Evolutionary conservation across 2,888 invertebrate species (phyloP).

Genomic region (Acanthosepion pharaonis): DNA sequence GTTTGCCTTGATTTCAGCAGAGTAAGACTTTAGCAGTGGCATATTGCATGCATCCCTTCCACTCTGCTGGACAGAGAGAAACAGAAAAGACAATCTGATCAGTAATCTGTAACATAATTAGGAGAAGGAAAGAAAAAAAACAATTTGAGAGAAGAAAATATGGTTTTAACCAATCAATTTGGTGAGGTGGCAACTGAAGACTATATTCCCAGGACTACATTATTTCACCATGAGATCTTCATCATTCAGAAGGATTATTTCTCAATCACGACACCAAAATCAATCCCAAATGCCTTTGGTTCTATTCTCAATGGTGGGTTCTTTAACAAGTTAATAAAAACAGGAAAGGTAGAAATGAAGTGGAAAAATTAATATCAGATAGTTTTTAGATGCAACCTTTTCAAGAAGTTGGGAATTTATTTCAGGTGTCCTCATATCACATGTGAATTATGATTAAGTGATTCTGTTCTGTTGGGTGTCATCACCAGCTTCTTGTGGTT

Average conservation of each 20-base stretch:
- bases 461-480: too few relatives aligned
- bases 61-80: neutral
- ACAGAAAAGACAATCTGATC: slow-evolving; percentile 8
- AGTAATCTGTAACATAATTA: neutral
- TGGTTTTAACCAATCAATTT: neutral
- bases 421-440: too few relatives aligned
- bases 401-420: too few relatives aligned
- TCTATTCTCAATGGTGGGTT: neutral
- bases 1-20: neutral
- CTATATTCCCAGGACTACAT: neutral
- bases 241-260: neutral
- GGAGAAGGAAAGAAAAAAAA: neutral
- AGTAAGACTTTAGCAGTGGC: neutral
- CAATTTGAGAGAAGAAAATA: neutral
- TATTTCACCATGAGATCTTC: neutral
- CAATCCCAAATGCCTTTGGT: neutral
- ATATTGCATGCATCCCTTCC: neutral
- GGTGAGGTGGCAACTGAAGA: neutral
- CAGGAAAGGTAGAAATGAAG: neutral
- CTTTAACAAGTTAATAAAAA: too few relatives aligned
- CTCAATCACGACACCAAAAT: neutral
- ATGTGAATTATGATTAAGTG: too few relatives aligned
- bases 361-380: neutral
- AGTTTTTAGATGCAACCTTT: too few relatives aligned
- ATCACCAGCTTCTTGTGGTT: too few relatives aligned